A percentile compares a stretch with the other conserved stretches of the same genome.
phyloP scores from a whole-genome alignment of 2,113 vertebrate species.

The Catharus fuscescens region DNA sequence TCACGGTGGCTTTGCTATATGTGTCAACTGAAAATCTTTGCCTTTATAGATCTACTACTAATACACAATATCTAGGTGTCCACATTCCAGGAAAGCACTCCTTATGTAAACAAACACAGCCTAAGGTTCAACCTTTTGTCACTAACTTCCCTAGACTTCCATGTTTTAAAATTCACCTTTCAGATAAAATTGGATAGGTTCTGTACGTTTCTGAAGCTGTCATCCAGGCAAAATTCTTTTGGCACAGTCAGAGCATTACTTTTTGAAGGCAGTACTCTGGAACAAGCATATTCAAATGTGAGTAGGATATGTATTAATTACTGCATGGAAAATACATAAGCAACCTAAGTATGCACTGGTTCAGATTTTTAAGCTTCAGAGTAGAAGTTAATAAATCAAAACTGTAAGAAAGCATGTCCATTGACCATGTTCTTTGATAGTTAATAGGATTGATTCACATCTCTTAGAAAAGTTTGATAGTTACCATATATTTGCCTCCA shows the following conservation, averaged over 20 bases:
- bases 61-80: neutral
- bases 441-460: neutral
- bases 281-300: neutral
- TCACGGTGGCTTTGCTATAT: neutral
- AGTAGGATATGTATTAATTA: neutral
- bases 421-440: neutral
- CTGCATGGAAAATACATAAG: neutral
- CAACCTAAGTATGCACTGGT: neutral
- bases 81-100: neutral
- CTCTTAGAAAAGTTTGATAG: neutral
- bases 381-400: neutral
- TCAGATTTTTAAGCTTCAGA: neutral
- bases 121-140: neutral
- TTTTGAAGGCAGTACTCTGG: neutral
- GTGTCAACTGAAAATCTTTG: neutral
- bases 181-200: neutral
- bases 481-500: neutral
- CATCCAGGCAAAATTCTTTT: neutral
- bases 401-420: neutral
- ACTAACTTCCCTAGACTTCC: neutral
- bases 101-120: neutral
- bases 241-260: neutral
- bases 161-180: neutral
- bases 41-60: neutral
- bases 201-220: neutral